A percentile compares a stretch with the other conserved stretches of the same genome.
Evolutionary conservation across 2,888 invertebrate genomes (phyloP).

Genomic region (Agrenia bidenticulata): DNA sequence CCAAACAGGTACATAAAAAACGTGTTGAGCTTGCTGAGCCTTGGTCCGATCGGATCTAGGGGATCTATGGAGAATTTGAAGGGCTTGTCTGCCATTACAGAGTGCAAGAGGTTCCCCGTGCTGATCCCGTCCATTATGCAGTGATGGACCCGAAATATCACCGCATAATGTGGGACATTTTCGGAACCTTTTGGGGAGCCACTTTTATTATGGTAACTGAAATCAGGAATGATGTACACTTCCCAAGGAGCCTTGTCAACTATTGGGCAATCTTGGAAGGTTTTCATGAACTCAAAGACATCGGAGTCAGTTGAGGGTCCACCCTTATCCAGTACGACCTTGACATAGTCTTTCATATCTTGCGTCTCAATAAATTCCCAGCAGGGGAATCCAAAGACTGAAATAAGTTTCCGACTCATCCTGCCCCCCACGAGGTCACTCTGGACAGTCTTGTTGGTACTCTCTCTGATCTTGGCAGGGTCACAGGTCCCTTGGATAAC

Average conservation of each 20-base stretch:
- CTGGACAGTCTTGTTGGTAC: slow-evolving; percentile 22
- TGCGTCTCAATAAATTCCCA: slow-evolving; percentile 37
- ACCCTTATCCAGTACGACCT: slow-evolving; percentile 22
- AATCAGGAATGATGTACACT: slow-evolving; percentile 42
- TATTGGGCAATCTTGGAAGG: slow-evolving; percentile 42
- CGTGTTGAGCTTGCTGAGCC: slow-evolving; percentile 14
- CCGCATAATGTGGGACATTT: slow-evolving; percentile 40
- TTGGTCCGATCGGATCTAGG: slow-evolving; percentile 25
- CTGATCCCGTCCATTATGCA: slow-evolving; percentile 39
- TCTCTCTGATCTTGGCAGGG: slow-evolving; percentile 28
- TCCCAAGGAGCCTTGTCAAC: slow-evolving; percentile 44
- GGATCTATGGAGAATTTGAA: slow-evolving; percentile 51
- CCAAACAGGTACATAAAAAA: slow-evolving; percentile 31
- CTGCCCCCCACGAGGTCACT: slow-evolving; percentile 30
- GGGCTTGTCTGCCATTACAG: slow-evolving; percentile 44
- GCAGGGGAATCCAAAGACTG: slow-evolving; percentile 43
- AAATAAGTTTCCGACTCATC: slow-evolving; percentile 27
- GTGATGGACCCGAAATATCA: slow-evolving; percentile 45
- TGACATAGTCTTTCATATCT: slow-evolving; percentile 35
- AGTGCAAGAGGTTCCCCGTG: slow-evolving; percentile 45
- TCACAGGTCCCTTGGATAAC: slow-evolving; percentile 47
- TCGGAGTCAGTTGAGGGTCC: slow-evolving; percentile 16
- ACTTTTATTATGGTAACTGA: slow-evolving; percentile 15
- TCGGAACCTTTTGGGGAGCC: background rate
- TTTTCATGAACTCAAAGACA: slow-evolving; percentile 37